Evolutionary conservation across 2,113 vertebrate genomes (phyloP), one percentile per base, ranked within the genome.

Genomic region (Otolemur garnettii): DNA sequence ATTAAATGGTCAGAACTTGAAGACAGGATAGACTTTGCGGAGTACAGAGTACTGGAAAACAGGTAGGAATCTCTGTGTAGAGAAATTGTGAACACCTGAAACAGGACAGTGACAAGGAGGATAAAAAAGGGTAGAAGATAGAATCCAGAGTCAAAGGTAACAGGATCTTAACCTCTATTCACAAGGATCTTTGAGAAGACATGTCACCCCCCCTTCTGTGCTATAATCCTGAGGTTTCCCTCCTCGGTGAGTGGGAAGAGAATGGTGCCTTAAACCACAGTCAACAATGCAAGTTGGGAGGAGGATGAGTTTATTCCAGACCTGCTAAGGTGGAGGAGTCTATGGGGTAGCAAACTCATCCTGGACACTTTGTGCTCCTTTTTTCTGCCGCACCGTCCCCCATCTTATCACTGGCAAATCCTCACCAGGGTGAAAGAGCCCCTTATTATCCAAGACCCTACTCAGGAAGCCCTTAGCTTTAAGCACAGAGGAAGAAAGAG

Each of bases 71-170:
- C 55, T 88, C 72, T n/a, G 0, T 3, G 14, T 42, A 30, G 26
- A 88, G 35, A 91, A 55, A 60, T 26, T 12, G 2, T 17, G 7
- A 96, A 19, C 35, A 62, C 17, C 42, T 38, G 71, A 35, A 57
- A 30, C 9, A n/a, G 6, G 42, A 17, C 0, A 15, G 11, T 79
- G 17, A 71, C 14, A 77, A 82, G 3, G 28, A 68, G 13, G 93
- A 66, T 38, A n/a, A n/a, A 72, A 90, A 38, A 7, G 21, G 62
- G 5, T 71, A 45, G 26, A 18, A 87, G n/a, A 90, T 4, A 66
- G 28, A 60, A 6, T 42, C 90, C 35, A 86, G n/a, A 92, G 24
- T 64, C 68, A 85, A 93, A 59, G 35, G 38, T 68, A 88, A 90
- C 0, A 93, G 12, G 0, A 53, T 24, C 24, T n/a, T 33, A n/a